Base-by-base conservation (phyloP, 2,113 vertebrate species). In the Phyllopteryx taeniolatus region DNA sequence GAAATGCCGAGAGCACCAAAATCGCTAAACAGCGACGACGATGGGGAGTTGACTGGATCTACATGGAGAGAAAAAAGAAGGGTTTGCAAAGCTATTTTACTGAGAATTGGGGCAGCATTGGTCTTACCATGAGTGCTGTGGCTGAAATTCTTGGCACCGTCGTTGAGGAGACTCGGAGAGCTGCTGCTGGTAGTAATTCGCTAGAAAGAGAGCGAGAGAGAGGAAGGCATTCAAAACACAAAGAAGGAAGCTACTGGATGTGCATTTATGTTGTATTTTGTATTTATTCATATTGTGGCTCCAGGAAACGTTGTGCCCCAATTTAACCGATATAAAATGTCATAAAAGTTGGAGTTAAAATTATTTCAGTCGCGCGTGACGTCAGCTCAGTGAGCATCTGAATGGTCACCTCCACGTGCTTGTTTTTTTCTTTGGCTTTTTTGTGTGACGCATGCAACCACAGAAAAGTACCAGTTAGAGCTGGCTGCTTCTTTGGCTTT, bases 111-210 rank as follows among this genome's bases (percentile, higher is more conserved):
- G 15, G 39, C 12, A 39, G 15, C 3, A 0, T 22, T 17, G 3
- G 51, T 83, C 94, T 94, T 91, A 98, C 98, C 97, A 76, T 96
- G 97, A 91, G 94, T 85, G 91, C 94, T 89, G 65, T 98, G 92
- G 87, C 89, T 93, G 61, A 85, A 99, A 83, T 94, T 95, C 94
- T 99, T 99, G 95, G 96, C 96, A 98, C 96, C 95, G 86, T 99
- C 97, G 74, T 95, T 98, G 73, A 98, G 93, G 92, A 99, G 96
- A 92, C 96, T 98, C 65, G 96, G 96, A 74, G 97, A 98, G 79
- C 96, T 99, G 94, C 95, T 98, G 94, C 97, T 99, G 91, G 94
- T 98, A 85, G 96, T 96, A 93, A 98, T 98, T 82, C 97, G 95
- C 97, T 99, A 83, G 59, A 92, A 84, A 89, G 85, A 74, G 75